These are phyloP conservation scores for Ichneumon xanthorius DNA, from an alignment of 2,888 invertebrate genomes.

Conservation along the genomic window DNA sequence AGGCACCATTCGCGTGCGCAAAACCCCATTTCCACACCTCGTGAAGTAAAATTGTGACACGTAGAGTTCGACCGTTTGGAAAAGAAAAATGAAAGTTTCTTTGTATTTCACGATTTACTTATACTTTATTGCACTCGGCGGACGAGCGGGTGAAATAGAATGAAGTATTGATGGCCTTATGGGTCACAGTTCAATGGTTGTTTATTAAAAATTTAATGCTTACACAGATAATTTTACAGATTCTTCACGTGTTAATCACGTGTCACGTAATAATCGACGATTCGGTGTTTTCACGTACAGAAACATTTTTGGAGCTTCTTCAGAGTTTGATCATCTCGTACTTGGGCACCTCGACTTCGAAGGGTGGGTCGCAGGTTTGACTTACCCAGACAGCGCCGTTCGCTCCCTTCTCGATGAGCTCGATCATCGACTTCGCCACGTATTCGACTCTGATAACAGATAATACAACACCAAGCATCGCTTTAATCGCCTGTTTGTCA, in stretches of 20 bases:
- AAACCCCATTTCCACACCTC: too few relatives aligned
- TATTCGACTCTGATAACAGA: slow-evolving; percentile 72
- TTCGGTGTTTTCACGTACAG: background rate
- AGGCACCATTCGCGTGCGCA: too few relatives aligned
- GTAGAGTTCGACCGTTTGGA: too few relatives aligned
- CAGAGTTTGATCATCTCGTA: slow-evolving; percentile 41
- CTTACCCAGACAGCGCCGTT: slow-evolving; percentile 76
- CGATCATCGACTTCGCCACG: slow-evolving; percentile 76
- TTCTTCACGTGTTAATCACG: background rate
- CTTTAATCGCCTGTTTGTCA: background rate
- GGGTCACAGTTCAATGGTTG: background rate
- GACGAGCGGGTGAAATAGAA: background rate
- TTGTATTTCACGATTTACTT: too few relatives aligned
- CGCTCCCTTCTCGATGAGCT: slow-evolving; percentile 74
- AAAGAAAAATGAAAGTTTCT: too few relatives aligned
- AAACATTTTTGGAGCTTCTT: background rate
- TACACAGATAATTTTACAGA: background rate
- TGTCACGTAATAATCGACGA: too few relatives aligned
- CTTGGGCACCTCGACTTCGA: slow-evolving; percentile 69
- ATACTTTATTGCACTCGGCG: too few relatives aligned
- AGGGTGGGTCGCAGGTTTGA: slow-evolving; percentile 74
- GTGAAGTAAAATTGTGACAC: too few relatives aligned
- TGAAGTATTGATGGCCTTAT: background rate
- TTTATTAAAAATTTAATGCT: background rate
- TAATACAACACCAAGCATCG: background rate